phyloP scores from a whole-genome alignment of 1,140 invertebrate genomes.

The Chionoecetes opilio region DNA sequence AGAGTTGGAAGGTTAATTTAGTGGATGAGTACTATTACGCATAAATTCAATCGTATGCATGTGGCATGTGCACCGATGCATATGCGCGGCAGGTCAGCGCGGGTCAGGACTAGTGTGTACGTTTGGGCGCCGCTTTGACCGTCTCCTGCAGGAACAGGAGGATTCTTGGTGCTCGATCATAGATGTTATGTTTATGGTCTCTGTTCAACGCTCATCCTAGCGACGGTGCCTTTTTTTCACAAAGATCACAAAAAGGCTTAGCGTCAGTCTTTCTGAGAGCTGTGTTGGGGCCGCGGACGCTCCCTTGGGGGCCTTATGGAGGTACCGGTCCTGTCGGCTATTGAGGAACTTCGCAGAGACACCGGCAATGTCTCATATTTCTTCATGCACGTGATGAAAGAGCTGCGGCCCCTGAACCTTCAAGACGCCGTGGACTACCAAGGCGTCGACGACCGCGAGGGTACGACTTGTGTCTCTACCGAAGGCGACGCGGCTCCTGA shows the following conservation, averaged over 20 bases:
- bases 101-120: neutral
- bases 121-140: neutral
- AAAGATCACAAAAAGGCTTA: neutral
- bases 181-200: slow-evolving; percentile 14
- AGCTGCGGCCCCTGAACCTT: slow-evolving; percentile 23
- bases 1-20: neutral
- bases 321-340: neutral
- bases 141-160: neutral
- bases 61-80: neutral
- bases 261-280: neutral
- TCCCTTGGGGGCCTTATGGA: neutral
- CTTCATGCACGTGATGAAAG: neutral
- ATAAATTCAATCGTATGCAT: neutral
- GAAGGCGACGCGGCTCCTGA: neutral
- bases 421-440: neutral
- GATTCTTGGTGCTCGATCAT: slow-evolving; percentile 29
- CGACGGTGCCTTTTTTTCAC: neutral
- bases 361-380: slow-evolving; percentile 14
- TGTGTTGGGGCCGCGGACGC: slow-evolving; percentile 12
- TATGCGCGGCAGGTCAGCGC: neutral
- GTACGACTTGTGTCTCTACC: neutral
- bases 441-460: neutral
- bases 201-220: neutral
- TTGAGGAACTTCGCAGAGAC: slow-evolving; percentile 3
- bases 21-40: neutral